Percentiles rank a stretch among this genome's conserved stretches.
Evolutionary conservation across 2,888 invertebrate species (phyloP).

Genomic region (Himalopsyche japonica): DNA sequence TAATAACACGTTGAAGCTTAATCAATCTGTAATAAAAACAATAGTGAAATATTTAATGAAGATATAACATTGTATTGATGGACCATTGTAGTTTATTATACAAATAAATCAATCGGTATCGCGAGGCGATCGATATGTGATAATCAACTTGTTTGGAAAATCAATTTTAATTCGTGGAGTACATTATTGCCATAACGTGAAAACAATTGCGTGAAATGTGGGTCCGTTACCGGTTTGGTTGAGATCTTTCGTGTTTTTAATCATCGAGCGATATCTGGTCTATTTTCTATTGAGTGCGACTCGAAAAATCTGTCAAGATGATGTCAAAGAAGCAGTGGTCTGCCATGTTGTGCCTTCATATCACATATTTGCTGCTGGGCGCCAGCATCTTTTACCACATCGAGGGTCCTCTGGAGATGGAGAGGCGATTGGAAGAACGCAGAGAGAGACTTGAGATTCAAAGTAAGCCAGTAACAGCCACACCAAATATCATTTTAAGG

Average conservation of each 20-base stretch:
- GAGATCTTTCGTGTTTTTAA: not conserved
- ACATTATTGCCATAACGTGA: not conserved
- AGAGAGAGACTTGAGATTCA: conserved; percentile 69
- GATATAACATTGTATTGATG: not conserved
- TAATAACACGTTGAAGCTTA: too few species aligned
- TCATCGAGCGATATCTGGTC: not conserved
- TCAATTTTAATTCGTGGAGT: not conserved
- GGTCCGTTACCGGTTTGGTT: not conserved
- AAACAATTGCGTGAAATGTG: not conserved
- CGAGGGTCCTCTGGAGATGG: conserved; percentile 73
- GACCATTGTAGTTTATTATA: not conserved
- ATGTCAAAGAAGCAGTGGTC: conserved; percentile 84
- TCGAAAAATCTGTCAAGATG: conserved; percentile 55
- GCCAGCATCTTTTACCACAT: conserved; percentile 85
- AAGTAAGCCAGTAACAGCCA: conserved; percentile 58
- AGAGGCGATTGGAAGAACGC: conserved; percentile 61
- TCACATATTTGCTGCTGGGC: conserved; percentile 77
- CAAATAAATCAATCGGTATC: not conserved
- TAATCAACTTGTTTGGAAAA: not conserved
- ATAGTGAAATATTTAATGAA: not conserved
- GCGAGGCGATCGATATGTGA: not conserved
- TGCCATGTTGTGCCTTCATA: conserved; percentile 73
- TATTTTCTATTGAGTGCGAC: not conserved
- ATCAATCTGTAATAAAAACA: too few species aligned
- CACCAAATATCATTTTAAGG: too few species aligned